These are phyloP conservation scores for Leptopilina boulardi DNA, from an alignment of 1,140 invertebrate species.

Conservation along the genomic window DNA sequence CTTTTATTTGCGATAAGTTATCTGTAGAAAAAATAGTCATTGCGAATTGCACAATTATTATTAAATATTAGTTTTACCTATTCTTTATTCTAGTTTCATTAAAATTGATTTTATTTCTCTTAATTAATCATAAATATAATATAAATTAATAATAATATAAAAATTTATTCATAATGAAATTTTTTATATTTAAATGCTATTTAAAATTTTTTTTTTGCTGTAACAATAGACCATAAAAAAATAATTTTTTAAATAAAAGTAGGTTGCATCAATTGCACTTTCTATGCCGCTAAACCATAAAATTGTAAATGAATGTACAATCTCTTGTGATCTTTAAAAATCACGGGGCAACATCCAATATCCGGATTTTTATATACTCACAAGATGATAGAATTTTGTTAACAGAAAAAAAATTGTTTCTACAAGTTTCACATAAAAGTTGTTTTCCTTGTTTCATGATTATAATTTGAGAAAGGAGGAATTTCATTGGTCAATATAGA, in stretches of 20 bases:
- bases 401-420: neutral
- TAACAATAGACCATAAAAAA: neutral
- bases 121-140: too few species aligned
- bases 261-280: slow-evolving; percentile 18
- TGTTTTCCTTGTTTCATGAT: neutral
- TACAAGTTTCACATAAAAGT: slow-evolving; percentile 2
- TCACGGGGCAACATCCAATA: slow-evolving; percentile 1
- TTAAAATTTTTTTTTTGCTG: neutral
- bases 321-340: neutral
- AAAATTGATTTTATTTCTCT: too few species aligned
- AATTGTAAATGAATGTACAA: neutral
- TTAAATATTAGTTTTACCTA: too few species aligned
- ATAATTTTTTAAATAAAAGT: neutral
- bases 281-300: neutral
- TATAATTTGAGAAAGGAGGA: neutral
- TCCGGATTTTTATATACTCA: neutral
- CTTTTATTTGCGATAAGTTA: too few species aligned
- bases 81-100: too few species aligned
- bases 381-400: neutral
- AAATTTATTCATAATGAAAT: too few species aligned
- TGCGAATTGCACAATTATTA: too few species aligned
- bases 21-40: too few species aligned
- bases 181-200: too few species aligned
- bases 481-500: slow-evolving; percentile 10
- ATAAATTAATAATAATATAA: too few species aligned